Evolutionary conservation across 2,888 invertebrate species (phyloP).

Genomic region (Noctua janthe): DNA sequence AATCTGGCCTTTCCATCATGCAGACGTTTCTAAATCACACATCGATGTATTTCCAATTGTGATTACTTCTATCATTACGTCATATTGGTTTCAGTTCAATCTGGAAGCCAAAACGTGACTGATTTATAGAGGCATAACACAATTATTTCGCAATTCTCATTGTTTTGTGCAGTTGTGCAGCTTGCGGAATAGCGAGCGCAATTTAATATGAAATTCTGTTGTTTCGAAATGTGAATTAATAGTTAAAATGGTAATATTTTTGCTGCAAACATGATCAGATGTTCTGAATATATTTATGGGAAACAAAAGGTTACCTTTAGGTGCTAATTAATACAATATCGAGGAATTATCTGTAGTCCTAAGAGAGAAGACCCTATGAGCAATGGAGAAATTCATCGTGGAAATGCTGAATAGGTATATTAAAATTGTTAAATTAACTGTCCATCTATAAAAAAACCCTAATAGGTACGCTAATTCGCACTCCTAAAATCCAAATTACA

Average conservation of each 20-base stretch:
- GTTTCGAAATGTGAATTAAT: constrained; percentile 34
- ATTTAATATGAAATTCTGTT: constrained; percentile 49
- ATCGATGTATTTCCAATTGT: not conserved
- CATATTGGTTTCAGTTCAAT: constrained; percentile 53
- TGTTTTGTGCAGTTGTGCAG: constrained; percentile 46
- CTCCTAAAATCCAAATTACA: constrained; percentile 40
- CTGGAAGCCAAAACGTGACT: constrained; percentile 47
- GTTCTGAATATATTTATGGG: not conserved
- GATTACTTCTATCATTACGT: constrained; percentile 39
- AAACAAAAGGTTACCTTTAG: not conserved
- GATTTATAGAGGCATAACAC: constrained; percentile 50
- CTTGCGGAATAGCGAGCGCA: constrained; percentile 18
- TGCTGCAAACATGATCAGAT: not conserved
- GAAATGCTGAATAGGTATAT: not conserved
- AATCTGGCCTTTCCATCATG: not conserved
- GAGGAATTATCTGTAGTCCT: not conserved
- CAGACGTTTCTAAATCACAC: constrained; percentile 1
- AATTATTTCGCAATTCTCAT: constrained; percentile 50
- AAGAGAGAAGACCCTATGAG: not conserved
- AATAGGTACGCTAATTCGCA: constrained; percentile 8
- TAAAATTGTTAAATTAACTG: not conserved
- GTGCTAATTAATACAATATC: not conserved
- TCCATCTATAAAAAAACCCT: not conserved
- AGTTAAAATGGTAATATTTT: not conserved
- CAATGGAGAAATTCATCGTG: not conserved